Conservation (phyloP, 1,140 invertebrate species). For the Nylanderia fulva region DNA sequence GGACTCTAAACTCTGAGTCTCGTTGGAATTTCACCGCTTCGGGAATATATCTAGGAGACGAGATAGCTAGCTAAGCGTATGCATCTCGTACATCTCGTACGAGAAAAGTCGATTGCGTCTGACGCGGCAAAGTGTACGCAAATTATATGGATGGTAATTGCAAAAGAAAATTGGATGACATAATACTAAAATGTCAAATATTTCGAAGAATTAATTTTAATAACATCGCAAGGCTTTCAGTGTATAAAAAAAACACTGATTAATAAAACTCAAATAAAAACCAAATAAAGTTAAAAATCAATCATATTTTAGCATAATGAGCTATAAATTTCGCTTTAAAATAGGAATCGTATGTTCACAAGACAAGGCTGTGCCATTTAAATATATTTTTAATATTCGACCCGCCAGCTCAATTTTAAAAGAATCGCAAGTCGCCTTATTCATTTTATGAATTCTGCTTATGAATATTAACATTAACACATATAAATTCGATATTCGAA, state of each 20-base stretch:
- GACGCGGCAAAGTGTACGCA: constrained; percentile 22
- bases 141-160: background rate
- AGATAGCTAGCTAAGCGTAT: background rate
- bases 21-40: constrained; percentile 77
- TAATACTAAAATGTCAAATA: constrained; percentile 13
- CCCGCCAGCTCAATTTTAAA: background rate
- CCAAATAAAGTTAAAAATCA: background rate
- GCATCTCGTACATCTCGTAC: background rate
- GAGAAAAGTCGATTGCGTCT: constrained; percentile 16
- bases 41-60: constrained; percentile 68
- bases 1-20: constrained; percentile 68
- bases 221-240: background rate
- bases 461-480: no score
- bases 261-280: no score
- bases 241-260: no score
- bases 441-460: no score
- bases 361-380: background rate
- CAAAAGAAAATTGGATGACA: background rate
- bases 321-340: background rate
- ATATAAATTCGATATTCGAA: background rate
- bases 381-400: background rate
- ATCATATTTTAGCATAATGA: background rate
- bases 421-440: background rate
- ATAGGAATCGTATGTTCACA: background rate
- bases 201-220: background rate